These are phyloP conservation scores for Furcifer pardalis DNA, from an alignment of 2,797 vertebrate genomes.

Conservation along the genomic window DNA sequence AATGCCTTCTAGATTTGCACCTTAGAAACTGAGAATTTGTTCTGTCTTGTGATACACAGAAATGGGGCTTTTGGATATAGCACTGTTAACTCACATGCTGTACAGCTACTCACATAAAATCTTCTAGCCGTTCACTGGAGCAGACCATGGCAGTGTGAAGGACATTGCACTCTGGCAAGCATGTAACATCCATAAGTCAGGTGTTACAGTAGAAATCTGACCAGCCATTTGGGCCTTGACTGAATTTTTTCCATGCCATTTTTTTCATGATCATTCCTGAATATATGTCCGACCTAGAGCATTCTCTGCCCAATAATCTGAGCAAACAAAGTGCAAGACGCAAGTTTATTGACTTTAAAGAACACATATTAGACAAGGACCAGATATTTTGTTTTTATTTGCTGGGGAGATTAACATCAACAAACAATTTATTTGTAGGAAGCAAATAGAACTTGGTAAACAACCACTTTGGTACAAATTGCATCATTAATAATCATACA, in stretches of 20 bases:
- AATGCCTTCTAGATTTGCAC: background rate
- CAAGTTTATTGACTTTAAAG: background rate
- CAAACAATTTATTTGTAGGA: background rate
- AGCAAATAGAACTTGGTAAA: background rate
- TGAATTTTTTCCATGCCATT: background rate
- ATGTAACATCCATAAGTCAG: background rate
- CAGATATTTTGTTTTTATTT: slow-evolving; percentile 23
- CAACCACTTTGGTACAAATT: background rate
- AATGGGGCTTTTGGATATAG: background rate
- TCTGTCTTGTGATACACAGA: background rate
- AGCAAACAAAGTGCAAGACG: background rate
- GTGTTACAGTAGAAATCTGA: background rate
- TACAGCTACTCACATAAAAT: background rate
- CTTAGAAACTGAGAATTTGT: background rate
- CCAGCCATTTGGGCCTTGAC: background rate
- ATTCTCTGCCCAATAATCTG: background rate
- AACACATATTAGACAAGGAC: background rate
- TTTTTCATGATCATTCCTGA: background rate
- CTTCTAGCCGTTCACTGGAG: background rate
- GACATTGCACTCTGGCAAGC: background rate
- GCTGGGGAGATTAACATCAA: background rate
- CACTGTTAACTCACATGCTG: background rate
- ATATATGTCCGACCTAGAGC: background rate
- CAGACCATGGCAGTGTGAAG: background rate
- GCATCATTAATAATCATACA: background rate